phyloP scores from a whole-genome alignment of 2,113 vertebrate species.

The Cynopterus brachyotis region DNA sequence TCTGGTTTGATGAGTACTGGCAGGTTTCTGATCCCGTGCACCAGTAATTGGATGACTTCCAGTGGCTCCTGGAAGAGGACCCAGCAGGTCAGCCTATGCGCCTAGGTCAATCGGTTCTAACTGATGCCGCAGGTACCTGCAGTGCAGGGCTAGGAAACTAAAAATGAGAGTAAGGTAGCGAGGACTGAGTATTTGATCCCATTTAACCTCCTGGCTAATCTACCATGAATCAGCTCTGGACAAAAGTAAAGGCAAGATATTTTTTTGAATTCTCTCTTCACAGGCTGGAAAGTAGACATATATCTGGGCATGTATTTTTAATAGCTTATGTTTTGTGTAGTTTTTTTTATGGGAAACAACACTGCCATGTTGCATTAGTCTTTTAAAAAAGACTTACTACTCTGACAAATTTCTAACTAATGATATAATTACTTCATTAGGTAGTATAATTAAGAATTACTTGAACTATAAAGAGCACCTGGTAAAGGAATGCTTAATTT shows the following conservation, averaged over 20 bases:
- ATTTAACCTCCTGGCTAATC: constrained; percentile 41
- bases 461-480: constrained; percentile 69
- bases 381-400: constrained; percentile 50
- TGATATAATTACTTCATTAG: constrained; percentile 77
- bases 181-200: constrained; percentile 8
- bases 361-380: constrained; percentile 35
- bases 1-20: background rate
- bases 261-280: background rate
- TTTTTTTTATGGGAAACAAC: constrained; percentile 35
- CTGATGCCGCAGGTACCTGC: background rate
- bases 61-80: background rate
- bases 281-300: background rate
- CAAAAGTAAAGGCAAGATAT: background rate
- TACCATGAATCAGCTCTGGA: background rate
- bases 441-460: constrained; percentile 75
- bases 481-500: constrained; percentile 77
- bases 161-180: background rate
- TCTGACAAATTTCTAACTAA: constrained; percentile 65
- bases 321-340: background rate
- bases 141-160: background rate
- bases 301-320: background rate
- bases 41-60: background rate
- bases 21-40: background rate
- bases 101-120: background rate
- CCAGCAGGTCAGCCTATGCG: background rate